Evolutionary conservation across 2,888 invertebrate species (phyloP).

Genomic region (Diarsia rubi): DNA sequence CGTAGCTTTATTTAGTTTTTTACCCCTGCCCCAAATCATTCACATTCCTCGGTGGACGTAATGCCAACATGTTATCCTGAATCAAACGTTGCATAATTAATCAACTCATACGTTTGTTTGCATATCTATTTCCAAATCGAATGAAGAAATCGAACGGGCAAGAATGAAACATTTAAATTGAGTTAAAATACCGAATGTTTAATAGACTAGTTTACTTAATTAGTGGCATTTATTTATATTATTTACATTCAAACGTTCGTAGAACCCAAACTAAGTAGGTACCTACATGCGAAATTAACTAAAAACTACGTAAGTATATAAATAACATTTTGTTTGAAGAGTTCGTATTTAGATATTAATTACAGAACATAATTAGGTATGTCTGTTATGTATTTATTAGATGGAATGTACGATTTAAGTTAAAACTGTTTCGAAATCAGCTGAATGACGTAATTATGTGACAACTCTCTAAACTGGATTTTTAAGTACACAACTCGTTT

Average conservation of each 20-base stretch:
- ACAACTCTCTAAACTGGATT: constrained; percentile 65
- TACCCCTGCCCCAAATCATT: constrained; percentile 46
- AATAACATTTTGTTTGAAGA: neutral
- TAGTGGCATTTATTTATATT: constrained; percentile 13
- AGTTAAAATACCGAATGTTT: constrained; percentile 1
- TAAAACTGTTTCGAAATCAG: constrained; percentile 43
- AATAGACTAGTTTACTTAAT: constrained; percentile 14
- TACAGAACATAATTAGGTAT: constrained; percentile 18
- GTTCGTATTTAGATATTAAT: constrained; percentile 14
- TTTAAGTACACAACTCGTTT: constrained; percentile 66
- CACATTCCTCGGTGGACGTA: constrained; percentile 34
- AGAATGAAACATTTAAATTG: constrained; percentile 10
- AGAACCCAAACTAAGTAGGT: constrained; percentile 11
- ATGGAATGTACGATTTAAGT: constrained; percentile 24
- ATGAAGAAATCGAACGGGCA: constrained; percentile 18
- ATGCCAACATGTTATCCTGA: constrained; percentile 6
- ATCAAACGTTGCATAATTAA: constrained; percentile 17
- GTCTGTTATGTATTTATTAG: constrained; percentile 13
- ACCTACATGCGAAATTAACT: constrained; percentile 1
- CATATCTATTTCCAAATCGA: constrained; percentile 16
- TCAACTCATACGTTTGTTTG: neutral
- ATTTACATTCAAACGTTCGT: constrained; percentile 30
- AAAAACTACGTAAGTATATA: neutral
- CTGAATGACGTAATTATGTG: constrained; percentile 54
- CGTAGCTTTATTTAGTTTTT: constrained; percentile 49